Conservation (phyloP, 2,797 vertebrate species). For the Anolis apletophallus region DNA sequence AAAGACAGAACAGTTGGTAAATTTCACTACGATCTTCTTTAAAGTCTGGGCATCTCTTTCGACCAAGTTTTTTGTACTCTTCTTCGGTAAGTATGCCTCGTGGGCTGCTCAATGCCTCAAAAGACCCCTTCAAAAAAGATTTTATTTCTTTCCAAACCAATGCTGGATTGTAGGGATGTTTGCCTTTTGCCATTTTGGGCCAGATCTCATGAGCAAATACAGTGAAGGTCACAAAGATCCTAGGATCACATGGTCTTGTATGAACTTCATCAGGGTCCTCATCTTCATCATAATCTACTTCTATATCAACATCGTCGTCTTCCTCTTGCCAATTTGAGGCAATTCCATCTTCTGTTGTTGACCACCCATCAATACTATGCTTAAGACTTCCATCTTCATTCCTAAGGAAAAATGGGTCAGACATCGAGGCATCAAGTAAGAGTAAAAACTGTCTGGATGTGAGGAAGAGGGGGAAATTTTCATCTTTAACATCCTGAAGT, state of each 20-base stretch:
- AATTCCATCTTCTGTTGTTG: slow-evolving; percentile 73
- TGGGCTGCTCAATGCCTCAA: slow-evolving; percentile 79
- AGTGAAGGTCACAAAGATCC: slow-evolving; percentile 78
- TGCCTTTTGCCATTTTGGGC: slow-evolving; percentile 84
- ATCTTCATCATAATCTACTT: slow-evolving; percentile 70
- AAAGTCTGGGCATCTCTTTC: slow-evolving; percentile 81
- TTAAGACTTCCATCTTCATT: slow-evolving; percentile 85
- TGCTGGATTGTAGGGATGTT: slow-evolving; percentile 78
- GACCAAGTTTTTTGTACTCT: slow-evolving; percentile 81
- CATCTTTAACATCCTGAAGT: slow-evolving; percentile 82
- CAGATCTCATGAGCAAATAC: slow-evolving; percentile 80
- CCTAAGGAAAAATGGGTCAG: slow-evolving; percentile 80
- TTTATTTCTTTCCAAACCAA: slow-evolving; percentile 87
- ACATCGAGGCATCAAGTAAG: slow-evolving; percentile 81
- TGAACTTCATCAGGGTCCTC: slow-evolving; percentile 58
- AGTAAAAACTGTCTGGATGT: slow-evolving; percentile 82
- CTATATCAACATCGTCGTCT: slow-evolving; percentile 73
- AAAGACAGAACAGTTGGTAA: slow-evolving; percentile 79
- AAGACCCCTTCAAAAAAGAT: slow-evolving; percentile 84
- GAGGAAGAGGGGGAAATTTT: slow-evolving; percentile 82
- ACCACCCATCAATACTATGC: slow-evolving; percentile 78
- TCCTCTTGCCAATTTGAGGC: slow-evolving; percentile 78
- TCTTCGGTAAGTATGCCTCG: slow-evolving; percentile 79
- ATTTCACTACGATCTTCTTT: slow-evolving; percentile 82
- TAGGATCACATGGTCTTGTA: slow-evolving; percentile 73